Evolutionary conservation across 37 sponge, comb jelly and placozoan genomes (phyloP).

Genomic region (Cliona cf. orientalis): DNA sequence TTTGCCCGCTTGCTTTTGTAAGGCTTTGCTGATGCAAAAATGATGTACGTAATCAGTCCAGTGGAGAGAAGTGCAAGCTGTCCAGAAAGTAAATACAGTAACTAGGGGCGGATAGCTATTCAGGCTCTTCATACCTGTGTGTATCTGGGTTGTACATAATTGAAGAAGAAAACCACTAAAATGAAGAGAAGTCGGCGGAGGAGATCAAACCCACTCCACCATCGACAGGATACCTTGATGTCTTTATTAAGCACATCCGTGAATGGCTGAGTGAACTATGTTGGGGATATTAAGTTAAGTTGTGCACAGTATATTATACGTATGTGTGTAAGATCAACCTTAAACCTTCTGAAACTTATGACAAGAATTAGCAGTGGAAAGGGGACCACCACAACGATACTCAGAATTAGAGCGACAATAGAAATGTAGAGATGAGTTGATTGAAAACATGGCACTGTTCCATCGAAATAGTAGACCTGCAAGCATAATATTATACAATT

Average conservation of each 20-base stretch:
- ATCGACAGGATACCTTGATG: not conserved
- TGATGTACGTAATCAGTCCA: conserved; percentile 9
- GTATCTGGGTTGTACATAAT: conserved; percentile 5
- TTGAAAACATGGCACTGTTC: conserved; percentile 16
- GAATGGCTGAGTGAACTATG: conserved; percentile 12
- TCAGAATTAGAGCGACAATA: conserved; percentile 18
- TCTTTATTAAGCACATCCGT: conserved; percentile 18
- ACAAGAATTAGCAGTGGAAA: conserved; percentile 2
- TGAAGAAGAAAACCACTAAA: not conserved
- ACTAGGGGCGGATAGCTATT: not conserved
- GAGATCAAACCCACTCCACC: conserved; percentile 33
- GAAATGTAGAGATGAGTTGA: conserved; percentile 1
- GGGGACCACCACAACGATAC: conserved; percentile 30
- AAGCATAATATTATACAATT: not conserved
- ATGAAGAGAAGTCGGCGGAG: conserved; percentile 12
- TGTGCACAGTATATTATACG: not conserved
- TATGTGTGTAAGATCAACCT: no score
- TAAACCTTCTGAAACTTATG: conserved; percentile 45
- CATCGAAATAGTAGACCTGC: conserved; percentile 40
- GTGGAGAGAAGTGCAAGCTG: conserved; percentile 11
- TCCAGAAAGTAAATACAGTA: not conserved
- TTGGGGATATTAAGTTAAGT: not conserved
- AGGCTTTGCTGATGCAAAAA: conserved; percentile 24
- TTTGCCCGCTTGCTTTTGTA: conserved; percentile 20
- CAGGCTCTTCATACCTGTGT: conserved; percentile 11